A percentile compares a stretch with the other conserved stretches of the same genome.
Conservation (phyloP, 1,140 invertebrate genomes). For the Stegodyphus dumicola region DNA sequence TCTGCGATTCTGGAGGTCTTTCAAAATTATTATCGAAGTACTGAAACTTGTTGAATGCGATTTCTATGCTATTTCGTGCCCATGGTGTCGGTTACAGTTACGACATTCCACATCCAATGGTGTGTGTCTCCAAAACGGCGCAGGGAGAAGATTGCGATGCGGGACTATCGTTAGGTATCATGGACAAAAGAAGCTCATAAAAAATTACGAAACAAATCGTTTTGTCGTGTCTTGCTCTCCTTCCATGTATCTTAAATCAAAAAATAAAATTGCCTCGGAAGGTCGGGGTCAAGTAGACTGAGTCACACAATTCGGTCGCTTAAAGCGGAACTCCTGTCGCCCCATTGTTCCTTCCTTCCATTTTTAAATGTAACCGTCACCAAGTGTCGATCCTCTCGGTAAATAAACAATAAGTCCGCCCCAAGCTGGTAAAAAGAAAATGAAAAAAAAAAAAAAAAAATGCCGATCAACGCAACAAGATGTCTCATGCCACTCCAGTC, state of each 20-base stretch:
- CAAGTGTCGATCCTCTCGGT: background rate
- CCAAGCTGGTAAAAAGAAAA: background rate
- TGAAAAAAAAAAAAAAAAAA: conserved; percentile 8
- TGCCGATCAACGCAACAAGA: background rate
- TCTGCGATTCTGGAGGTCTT: no score
- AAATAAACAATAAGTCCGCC: background rate
- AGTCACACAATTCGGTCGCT: conserved; percentile 30
- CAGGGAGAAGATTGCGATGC: no score
- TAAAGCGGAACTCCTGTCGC: background rate
- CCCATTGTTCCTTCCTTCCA: conserved; percentile 17
- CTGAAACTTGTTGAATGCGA: no score
- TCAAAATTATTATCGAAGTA: no score
- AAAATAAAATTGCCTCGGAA: background rate
- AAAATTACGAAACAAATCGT: background rate
- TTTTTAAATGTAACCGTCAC: background rate
- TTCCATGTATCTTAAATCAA: background rate
- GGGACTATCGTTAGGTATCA: no score
- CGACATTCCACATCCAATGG: background rate
- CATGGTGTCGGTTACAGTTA: background rate
- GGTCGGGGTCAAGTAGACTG: conserved; percentile 17
- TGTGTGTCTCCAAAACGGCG: no score
- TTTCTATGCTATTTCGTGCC: no score
- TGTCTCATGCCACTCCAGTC: background rate
- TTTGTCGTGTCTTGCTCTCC: background rate
- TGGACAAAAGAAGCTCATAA: no score